These are phyloP conservation scores for Taphrorychus bicolor DNA, from an alignment of 2,888 invertebrate species.

Conservation along the genomic window DNA sequence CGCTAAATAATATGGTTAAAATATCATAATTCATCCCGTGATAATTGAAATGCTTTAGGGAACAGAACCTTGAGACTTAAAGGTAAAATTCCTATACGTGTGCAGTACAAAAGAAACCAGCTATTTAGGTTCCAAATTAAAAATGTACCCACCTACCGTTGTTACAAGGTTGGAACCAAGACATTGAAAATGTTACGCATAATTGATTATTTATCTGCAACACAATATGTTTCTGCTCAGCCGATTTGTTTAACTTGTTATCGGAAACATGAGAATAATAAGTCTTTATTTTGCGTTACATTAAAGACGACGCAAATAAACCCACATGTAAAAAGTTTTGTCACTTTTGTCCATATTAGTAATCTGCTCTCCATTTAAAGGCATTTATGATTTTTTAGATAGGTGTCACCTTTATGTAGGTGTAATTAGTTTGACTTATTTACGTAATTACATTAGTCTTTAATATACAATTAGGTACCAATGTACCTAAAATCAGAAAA, in stretches of 20 bases:
- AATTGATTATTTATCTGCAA: conserved; percentile 1
- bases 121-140: not conserved
- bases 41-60: not conserved
- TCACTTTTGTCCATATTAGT: not conserved
- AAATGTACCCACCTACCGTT: not conserved
- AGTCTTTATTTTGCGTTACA: not conserved
- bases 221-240: not conserved
- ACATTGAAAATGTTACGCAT: conserved; percentile 20
- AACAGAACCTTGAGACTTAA: not conserved
- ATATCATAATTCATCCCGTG: not conserved
- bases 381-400: too few species aligned
- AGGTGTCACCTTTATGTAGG: not conserved
- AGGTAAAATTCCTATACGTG: not conserved
- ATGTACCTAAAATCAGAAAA: too few species aligned
- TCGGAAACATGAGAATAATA: not conserved
- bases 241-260: not conserved
- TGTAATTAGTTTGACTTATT: not conserved
- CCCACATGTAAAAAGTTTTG: not conserved
- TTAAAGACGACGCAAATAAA: not conserved
- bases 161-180: conserved; percentile 21
- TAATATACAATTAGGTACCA: too few species aligned
- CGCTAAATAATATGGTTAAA: not conserved
- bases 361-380: not conserved
- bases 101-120: not conserved
- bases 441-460: too few species aligned